A percentile compares a stretch with the other conserved stretches of the same genome.
These are phyloP conservation scores for Agrypnia vestita DNA, from an alignment of 1,140 invertebrate species.

Conservation along the genomic window DNA sequence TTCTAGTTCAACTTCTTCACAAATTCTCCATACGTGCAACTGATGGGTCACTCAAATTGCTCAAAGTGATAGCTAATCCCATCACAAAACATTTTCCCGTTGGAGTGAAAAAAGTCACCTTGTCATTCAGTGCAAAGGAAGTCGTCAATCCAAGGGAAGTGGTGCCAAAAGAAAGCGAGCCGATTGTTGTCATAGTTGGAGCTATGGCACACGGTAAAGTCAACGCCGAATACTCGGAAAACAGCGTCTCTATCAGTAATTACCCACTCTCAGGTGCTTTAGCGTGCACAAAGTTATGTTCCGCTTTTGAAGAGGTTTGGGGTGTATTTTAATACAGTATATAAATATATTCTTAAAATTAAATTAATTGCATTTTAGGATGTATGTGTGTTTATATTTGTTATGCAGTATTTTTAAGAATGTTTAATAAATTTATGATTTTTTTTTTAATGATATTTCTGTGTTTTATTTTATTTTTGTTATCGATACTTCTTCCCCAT, in stretches of 20 bases:
- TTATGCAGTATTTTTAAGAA: slow-evolving; percentile 6
- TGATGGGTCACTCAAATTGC: slow-evolving; percentile 90
- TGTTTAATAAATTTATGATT: not conserved
- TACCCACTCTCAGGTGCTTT: slow-evolving; percentile 97
- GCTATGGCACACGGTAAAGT: slow-evolving; percentile 98
- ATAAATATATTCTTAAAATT: slow-evolving; percentile 1
- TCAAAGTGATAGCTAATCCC: slow-evolving; percentile 99
- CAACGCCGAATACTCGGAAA: slow-evolving; percentile 92
- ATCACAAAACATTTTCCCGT: slow-evolving; percentile 96
- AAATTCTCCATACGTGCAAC: slow-evolving; percentile 94
- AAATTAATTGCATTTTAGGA: not conserved
- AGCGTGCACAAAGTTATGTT: slow-evolving; percentile 97
- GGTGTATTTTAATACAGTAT: slow-evolving; percentile 77
- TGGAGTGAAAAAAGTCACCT: slow-evolving; percentile 92
- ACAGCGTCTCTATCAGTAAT: slow-evolving; percentile 92
- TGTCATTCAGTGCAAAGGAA: slow-evolving; percentile 90
- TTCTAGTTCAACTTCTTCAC: slow-evolving; percentile 95
- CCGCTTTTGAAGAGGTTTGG: slow-evolving; percentile 98
- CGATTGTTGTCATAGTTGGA: slow-evolving; percentile 93
- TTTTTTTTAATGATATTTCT: not conserved
- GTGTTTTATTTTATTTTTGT: slow-evolving; percentile 8
- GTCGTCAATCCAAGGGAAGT: slow-evolving; percentile 85
- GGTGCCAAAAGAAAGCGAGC: slow-evolving; percentile 85
- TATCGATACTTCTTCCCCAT: no score
- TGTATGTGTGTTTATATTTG: not conserved